Base-by-base conservation (phyloP, 2,888 invertebrate genomes). In the Melanostoma scalare region DNA sequence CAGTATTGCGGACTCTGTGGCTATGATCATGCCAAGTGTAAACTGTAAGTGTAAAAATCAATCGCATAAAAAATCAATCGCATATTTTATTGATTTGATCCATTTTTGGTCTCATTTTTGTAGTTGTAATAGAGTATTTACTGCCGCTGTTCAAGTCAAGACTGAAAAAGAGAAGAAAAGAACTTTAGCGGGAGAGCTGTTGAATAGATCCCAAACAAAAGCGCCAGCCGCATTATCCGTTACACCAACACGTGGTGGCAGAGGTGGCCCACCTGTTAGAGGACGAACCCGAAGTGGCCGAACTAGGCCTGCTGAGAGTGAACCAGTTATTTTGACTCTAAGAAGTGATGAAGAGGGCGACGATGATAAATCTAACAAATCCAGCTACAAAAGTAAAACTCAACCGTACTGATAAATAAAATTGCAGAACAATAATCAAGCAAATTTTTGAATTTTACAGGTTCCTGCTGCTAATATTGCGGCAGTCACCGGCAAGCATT, bases 1-100 rank as follows among this genome's bases (percentile, higher is more conserved):
- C 93, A 94, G 85, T 93, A 93, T 86, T 97, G 97, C 90, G 97
- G 97, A 20, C 94, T 95, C 88, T 93, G 94, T 55, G 96, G 96
- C 65, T 93, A 93, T 87, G 95, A 96, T 90, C 96, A 96, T 89
- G 95, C 94, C 87, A 94, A 94, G 81, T 97, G 97, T 91, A 94
- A 95, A 90, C 92, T 94, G 94, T 92, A 58, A 38, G 72, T 38
- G 42, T 30, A 6, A 30, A 52, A 72, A 10, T 40, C 10, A 38
- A 20, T 42, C n/a, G n/a, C n/a, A n/a, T n/a, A n/a, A n/a, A n/a
- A n/a, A n/a, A n/a, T n/a, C n/a, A n/a, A n/a, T 52, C 30, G 4
- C 3, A 8, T 3, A 2, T 5, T 8, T 36, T 56, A 86, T 88
- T 87, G 4, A 38, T 2, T 20, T 42, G 33, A 2, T 31, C 20